Percentiles rank a stretch among this genome's conserved stretches.
Evolutionary conservation across 2,888 invertebrate genomes (phyloP).

Genomic region (Lochmaea crataegi): DNA sequence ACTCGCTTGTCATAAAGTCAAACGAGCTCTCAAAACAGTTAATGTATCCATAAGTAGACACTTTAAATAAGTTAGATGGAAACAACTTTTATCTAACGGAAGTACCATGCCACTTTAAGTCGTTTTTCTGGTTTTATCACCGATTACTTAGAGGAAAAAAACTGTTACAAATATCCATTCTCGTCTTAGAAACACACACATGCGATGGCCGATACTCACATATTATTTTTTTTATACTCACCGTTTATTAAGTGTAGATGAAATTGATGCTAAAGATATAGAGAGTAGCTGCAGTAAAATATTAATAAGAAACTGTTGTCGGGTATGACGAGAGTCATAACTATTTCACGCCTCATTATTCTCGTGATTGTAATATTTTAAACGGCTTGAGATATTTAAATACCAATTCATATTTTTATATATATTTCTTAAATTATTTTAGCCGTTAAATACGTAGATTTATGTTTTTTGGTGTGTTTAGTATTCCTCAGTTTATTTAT

Average conservation of each 20-base stretch:
- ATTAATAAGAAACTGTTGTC: not conserved
- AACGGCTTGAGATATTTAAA: not conserved
- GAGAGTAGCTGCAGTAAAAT: not conserved
- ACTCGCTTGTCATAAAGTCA: not conserved
- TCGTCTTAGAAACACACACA: not conserved
- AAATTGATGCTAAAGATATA: not conserved
- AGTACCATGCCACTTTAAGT: conserved; percentile 13
- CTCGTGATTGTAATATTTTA: not conserved
- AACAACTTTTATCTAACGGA: conserved; percentile 17
- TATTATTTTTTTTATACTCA: conserved; percentile 1
- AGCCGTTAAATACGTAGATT: too few species aligned
- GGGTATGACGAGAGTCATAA: not conserved
- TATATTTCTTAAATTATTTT: too few species aligned
- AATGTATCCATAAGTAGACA: not conserved
- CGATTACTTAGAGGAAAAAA: conserved; percentile 7
- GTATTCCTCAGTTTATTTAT: too few species aligned
- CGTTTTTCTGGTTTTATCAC: conserved; percentile 14
- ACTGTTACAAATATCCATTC: conserved; percentile 16
- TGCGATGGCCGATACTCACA: not conserved
- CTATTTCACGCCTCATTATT: not conserved
- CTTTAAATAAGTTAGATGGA: conserved; percentile 8
- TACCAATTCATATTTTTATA: not conserved
- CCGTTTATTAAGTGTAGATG: not conserved
- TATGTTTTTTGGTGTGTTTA: too few species aligned
- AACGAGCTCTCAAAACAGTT: not conserved